These are phyloP conservation scores for Pristis pectinata DNA, from an alignment of 2,797 vertebrate species.

Conservation along the genomic window DNA sequence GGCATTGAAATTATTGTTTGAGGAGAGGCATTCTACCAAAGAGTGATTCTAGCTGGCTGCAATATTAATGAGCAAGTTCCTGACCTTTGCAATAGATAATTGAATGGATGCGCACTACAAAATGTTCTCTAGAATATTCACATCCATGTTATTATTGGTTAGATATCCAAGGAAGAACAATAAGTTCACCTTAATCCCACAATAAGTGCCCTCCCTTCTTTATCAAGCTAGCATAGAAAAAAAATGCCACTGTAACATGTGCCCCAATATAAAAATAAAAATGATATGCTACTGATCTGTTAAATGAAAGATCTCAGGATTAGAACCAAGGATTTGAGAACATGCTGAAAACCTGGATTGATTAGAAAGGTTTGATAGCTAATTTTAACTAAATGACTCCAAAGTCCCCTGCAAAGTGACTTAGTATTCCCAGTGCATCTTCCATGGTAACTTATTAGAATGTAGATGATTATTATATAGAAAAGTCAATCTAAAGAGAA, in stretches of 20 bases:
- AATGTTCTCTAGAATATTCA: neutral
- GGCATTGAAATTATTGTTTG: neutral
- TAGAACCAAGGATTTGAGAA: neutral
- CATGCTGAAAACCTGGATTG: neutral
- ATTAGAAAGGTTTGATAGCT: neutral
- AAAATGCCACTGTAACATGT: neutral
- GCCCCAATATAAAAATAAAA: neutral
- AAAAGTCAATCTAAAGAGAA: neutral
- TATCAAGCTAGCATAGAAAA: neutral
- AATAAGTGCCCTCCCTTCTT: conserved; percentile 2
- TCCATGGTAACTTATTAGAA: neutral
- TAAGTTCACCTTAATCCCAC: neutral
- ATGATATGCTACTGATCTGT: neutral
- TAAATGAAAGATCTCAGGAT: neutral
- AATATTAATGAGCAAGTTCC: neutral
- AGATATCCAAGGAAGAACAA: neutral
- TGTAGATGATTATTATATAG: neutral
- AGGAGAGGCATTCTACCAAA: neutral
- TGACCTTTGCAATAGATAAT: conserved; percentile 11
- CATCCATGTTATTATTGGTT: neutral
- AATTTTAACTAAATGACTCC: neutral
- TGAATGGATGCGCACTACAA: neutral
- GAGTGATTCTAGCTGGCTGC: neutral
- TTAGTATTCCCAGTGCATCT: neutral
- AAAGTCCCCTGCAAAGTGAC: neutral